A percentile compares a stretch with the other conserved stretches of the same genome.
phyloP scores from a whole-genome alignment of 2,113 vertebrate species.

The Zosterops japonicus region DNA sequence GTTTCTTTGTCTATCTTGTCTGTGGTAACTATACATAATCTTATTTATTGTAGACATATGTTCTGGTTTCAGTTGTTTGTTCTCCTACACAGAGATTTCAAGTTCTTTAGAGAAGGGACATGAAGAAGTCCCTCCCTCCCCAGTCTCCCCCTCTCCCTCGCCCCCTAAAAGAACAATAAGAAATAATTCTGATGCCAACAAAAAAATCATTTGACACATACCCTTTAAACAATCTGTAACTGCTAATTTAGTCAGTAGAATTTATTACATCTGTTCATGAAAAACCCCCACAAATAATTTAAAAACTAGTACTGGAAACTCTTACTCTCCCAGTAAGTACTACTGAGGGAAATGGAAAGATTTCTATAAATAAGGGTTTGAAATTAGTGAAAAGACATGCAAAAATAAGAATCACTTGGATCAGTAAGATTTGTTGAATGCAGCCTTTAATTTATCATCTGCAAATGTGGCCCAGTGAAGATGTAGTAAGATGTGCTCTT shows the following conservation, averaged over 20 bases:
- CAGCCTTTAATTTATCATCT: conserved; percentile 13
- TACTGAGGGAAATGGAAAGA: background rate
- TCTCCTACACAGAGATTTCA: background rate
- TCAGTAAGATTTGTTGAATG: conserved; percentile 18
- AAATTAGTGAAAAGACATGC: background rate
- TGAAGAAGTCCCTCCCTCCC: background rate
- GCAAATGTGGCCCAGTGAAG: background rate
- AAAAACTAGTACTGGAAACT: background rate
- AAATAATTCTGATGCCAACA: background rate
- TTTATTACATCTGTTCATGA: background rate
- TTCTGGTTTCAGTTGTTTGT: background rate
- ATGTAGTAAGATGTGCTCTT: background rate
- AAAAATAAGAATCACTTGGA: background rate
- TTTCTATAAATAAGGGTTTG: background rate
- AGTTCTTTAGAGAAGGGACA: background rate
- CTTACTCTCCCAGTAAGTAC: background rate
- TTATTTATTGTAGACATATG: background rate
- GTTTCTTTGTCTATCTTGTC: background rate
- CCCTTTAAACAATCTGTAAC: background rate
- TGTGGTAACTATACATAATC: background rate
- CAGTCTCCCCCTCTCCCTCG: background rate
- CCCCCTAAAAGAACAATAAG: background rate
- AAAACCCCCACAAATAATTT: background rate
- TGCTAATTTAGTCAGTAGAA: background rate
- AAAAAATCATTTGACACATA: background rate